A percentile compares a stretch with the other conserved stretches of the same genome.
These are phyloP conservation scores for Zapus hudsonius DNA, from an alignment of 2,113 vertebrate genomes.

Conservation along the genomic window DNA sequence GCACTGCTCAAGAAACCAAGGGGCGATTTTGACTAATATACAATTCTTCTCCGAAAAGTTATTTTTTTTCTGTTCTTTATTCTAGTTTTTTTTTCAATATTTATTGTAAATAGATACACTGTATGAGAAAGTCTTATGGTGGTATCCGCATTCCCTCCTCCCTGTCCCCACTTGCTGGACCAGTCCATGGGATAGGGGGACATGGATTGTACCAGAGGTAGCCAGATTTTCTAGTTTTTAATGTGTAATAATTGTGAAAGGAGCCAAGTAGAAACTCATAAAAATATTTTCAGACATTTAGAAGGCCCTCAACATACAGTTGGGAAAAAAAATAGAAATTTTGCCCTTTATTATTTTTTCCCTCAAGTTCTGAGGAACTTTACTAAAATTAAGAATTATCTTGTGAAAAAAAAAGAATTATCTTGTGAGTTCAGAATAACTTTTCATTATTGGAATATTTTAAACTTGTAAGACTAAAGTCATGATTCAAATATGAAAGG, in stretches of 20 bases:
- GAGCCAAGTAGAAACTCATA: neutral
- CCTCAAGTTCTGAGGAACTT: slow-evolving; percentile 1
- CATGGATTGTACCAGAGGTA: no score
- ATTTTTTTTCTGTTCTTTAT: neutral
- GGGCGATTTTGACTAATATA: neutral
- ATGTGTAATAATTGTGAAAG: slow-evolving; percentile 19
- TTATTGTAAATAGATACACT: no score
- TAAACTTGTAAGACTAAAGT: slow-evolving; percentile 22
- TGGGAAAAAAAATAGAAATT: slow-evolving; percentile 13
- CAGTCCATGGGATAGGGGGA: no score
- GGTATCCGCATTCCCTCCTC: no score
- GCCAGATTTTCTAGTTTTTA: neutral
- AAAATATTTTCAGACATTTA: slow-evolving; percentile 15
- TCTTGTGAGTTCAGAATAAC: slow-evolving; percentile 3
- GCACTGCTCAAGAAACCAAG: neutral
- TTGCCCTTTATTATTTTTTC: slow-evolving; percentile 14
- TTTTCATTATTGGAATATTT: slow-evolving; percentile 15
- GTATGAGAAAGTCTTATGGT: no score
- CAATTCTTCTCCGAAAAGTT: neutral
- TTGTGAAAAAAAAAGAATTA: neutral
- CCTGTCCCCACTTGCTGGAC: no score
- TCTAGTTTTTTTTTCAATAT: no score
- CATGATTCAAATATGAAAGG: slow-evolving; percentile 13
- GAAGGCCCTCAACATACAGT: neutral
- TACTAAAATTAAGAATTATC: slow-evolving; percentile 33